phyloP scores from a whole-genome alignment of 2,113 vertebrate species.

The Gnathonemus longibarbis region DNA sequence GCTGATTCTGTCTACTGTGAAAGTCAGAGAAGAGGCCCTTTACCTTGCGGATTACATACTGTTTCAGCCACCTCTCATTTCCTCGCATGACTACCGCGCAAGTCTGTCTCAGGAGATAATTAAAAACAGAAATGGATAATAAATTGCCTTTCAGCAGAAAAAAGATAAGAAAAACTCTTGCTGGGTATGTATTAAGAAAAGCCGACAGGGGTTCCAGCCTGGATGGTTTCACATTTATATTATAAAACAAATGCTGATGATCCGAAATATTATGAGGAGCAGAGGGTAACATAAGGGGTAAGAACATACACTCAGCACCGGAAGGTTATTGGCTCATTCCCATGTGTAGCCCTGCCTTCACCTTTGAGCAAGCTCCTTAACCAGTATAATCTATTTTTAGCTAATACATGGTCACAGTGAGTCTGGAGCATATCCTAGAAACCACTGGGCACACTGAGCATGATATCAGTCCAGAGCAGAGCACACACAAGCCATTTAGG shows the following conservation, averaged over 20 bases:
- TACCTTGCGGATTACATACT: neutral
- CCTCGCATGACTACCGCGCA: neutral
- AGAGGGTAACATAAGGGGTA: neutral
- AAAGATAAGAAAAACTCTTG: conserved; percentile 8
- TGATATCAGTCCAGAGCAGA: neutral
- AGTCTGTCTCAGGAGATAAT: neutral
- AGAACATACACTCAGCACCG: neutral
- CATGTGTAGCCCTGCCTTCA: neutral
- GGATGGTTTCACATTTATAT: conserved; percentile 6
- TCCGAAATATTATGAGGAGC: neutral
- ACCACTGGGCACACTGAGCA: neutral
- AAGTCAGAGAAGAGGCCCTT: neutral
- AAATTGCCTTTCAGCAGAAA: conserved; percentile 6
- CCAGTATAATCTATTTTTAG: neutral
- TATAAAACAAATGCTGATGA: neutral
- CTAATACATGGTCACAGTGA: neutral
- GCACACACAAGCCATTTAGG: neutral
- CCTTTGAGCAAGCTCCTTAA: neutral
- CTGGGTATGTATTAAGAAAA: conserved; percentile 8
- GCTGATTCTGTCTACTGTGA: conserved; percentile 2
- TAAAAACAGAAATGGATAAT: conserved; percentile 12
- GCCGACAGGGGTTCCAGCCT: neutral
- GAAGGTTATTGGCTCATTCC: neutral
- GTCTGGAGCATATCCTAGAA: neutral
- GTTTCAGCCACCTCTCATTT: neutral